A percentile compares a stretch with the other conserved stretches of the same genome.
Evolutionary conservation across 23 tunicate genomes (phyloP).

Genomic region (Trididemnum clinides): DNA sequence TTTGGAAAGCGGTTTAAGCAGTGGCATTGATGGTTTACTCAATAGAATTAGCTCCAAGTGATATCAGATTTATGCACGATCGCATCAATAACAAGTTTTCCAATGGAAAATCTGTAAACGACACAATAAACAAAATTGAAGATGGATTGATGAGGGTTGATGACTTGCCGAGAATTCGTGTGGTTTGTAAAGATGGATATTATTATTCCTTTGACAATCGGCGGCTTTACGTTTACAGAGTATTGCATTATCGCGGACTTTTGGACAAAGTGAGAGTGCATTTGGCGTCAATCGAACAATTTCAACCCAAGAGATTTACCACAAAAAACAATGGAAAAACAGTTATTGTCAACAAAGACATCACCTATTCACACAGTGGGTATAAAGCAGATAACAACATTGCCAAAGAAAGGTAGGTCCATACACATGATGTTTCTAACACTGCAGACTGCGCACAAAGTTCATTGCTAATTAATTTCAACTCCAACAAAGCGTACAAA

Average conservation of each 20-base stretch:
- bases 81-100: not conserved
- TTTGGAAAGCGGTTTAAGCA: no score
- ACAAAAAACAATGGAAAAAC: conserved; percentile 1
- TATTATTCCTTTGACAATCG: conserved; percentile 43
- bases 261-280: not conserved
- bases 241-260: not conserved
- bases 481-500: no score
- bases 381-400: no score
- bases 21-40: not conserved
- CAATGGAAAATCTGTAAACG: conserved; percentile 4
- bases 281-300: not conserved
- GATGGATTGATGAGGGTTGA: conserved; percentile 1
- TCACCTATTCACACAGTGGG: no score
- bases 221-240: conserved; percentile 43
- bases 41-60: not conserved
- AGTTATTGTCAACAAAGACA: not conserved
- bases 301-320: not conserved
- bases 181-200: not conserved
- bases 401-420: no score
- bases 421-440: no score
- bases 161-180: conserved; percentile 10
- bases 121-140: not conserved
- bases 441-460: no score
- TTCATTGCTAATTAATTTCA: no score
- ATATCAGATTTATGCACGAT: conserved; percentile 38